Percentiles rank a stretch among this genome's conserved stretches.
phyloP scores from a whole-genome alignment of 1,140 invertebrate species.

The Pogonus chalceus region DNA sequence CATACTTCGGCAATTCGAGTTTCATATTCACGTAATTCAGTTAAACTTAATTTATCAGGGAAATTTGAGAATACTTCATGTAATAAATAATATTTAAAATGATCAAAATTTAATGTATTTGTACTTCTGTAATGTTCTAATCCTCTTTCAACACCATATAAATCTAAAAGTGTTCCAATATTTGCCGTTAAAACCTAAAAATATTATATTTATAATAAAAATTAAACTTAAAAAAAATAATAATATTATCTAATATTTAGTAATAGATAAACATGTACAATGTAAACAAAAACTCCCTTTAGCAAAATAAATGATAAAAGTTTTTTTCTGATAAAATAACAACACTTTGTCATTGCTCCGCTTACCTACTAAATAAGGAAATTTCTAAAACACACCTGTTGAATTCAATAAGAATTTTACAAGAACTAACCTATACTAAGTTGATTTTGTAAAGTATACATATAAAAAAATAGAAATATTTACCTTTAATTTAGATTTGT shows the following conservation, averaged over 20 bases:
- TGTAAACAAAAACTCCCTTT: too few species aligned
- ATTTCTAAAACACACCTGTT: constrained; percentile 3
- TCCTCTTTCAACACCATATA: constrained; percentile 65
- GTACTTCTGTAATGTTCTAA: constrained; percentile 63
- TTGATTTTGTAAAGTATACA: constrained; percentile 9
- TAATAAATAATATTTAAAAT: constrained; percentile 63
- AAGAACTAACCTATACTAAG: constrained; percentile 4
- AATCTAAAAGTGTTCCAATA: constrained; percentile 44
- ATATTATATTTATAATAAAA: constrained; percentile 15
- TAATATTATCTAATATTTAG: too few species aligned
- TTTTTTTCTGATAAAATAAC: too few species aligned
- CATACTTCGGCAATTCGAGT: constrained; percentile 54
- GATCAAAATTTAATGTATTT: constrained; percentile 54
- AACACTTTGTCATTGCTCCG: not conserved
- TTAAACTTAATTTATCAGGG: constrained; percentile 43
- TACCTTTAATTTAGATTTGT: constrained; percentile 70
- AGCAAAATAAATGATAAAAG: too few species aligned
- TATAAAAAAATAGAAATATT: constrained; percentile 14
- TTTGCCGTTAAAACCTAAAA: constrained; percentile 49
- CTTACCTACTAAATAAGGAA: constrained; percentile 1
- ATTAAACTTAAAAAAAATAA: constrained; percentile 11
- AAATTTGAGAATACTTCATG: constrained; percentile 58
- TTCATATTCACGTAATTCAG: constrained; percentile 45
- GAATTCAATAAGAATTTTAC: not conserved
- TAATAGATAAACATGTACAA: too few species aligned